A percentile compares a stretch with the other conserved stretches of the same genome.
These are phyloP conservation scores for Solenodon paradoxus DNA, from an alignment of 2,113 vertebrate species.

Conservation along the genomic window DNA sequence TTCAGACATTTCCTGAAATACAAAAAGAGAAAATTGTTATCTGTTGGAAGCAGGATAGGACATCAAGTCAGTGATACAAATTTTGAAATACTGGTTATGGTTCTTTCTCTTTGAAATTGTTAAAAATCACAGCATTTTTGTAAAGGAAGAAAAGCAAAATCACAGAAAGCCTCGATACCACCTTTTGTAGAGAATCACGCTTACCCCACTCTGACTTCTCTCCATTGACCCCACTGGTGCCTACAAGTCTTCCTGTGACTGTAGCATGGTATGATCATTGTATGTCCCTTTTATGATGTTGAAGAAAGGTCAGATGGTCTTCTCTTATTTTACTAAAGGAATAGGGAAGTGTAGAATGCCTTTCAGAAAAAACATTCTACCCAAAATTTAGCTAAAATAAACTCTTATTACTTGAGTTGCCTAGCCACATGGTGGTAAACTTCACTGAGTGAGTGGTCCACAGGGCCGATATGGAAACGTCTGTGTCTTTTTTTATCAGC, in stretches of 20 bases:
- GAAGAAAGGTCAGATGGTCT: background rate
- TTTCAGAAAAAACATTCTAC: constrained; percentile 26
- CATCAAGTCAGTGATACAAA: background rate
- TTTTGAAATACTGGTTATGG: background rate
- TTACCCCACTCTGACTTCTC: background rate
- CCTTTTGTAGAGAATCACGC: background rate
- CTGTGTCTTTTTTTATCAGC: too few species aligned
- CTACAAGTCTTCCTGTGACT: background rate
- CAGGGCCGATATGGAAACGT: too few species aligned
- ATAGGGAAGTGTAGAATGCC: background rate
- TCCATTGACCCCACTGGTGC: background rate
- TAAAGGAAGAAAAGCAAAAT: background rate
- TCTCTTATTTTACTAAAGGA: background rate
- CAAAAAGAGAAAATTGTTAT: background rate
- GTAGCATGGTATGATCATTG: background rate
- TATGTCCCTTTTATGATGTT: background rate
- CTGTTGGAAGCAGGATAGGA: background rate
- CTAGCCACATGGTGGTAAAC: too few species aligned
- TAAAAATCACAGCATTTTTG: background rate
- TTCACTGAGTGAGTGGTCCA: too few species aligned
- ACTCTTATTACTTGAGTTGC: background rate
- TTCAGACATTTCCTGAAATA: background rate
- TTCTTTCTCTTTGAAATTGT: background rate
- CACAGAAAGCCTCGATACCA: background rate
- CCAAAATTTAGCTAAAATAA: background rate